Conservation (phyloP, 2,113 vertebrate species). For the Damaliscus lunatus region DNA sequence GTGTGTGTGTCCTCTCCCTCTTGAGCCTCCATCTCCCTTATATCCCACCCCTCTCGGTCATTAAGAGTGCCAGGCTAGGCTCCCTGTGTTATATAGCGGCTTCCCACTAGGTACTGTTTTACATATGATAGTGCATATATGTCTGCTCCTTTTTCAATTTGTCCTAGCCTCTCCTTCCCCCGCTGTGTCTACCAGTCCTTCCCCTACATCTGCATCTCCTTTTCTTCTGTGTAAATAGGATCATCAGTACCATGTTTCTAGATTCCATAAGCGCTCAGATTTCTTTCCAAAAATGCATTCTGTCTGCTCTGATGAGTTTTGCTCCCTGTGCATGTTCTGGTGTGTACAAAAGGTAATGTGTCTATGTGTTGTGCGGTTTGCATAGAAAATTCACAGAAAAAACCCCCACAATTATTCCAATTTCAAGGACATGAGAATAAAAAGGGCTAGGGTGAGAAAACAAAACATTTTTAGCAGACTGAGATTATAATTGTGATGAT, state of each 20-base stretch:
- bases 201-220: background rate
- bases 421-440: background rate
- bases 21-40: background rate
- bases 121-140: background rate
- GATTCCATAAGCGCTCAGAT: background rate
- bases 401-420: accelerated
- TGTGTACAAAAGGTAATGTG: background rate
- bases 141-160: background rate
- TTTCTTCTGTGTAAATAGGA: background rate
- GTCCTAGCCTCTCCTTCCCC: background rate
- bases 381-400: background rate
- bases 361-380: background rate
- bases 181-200: background rate
- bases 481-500: background rate
- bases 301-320: background rate
- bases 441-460: background rate
- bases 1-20: background rate
- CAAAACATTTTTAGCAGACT: background rate
- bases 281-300: background rate
- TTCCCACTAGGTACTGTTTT: background rate
- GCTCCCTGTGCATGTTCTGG: background rate
- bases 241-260: background rate
- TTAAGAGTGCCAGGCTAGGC: background rate
- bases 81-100: background rate
- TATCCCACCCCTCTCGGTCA: background rate